Conservation (phyloP, 2,113 vertebrate genomes). For the Rhodinocichla rosea region DNA sequence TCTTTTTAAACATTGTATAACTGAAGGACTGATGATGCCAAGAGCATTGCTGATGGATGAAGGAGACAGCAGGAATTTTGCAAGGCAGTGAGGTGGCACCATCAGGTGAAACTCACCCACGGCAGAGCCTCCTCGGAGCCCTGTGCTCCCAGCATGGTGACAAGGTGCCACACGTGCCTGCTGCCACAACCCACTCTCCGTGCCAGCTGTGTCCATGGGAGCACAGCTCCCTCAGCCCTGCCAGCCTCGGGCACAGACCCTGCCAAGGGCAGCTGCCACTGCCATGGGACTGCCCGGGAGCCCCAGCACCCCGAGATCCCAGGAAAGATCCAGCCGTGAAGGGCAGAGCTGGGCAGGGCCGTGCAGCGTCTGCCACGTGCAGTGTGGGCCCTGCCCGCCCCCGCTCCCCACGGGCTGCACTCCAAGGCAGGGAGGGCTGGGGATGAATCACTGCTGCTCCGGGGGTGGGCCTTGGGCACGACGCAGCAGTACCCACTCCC, state of each 20-base stretch:
- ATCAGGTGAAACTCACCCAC: constrained; percentile 30
- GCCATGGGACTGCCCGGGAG: not conserved
- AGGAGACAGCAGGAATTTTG: not conserved
- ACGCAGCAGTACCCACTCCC: not conserved
- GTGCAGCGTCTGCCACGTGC: not conserved
- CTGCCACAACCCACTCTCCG: not conserved
- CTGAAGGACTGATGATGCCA: not conserved
- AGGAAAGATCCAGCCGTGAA: rapidly evolving
- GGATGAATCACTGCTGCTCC: not conserved
- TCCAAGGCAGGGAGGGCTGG: not conserved
- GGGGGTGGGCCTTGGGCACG: not conserved
- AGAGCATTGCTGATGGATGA: constrained; percentile 16
- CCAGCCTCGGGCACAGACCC: not conserved
- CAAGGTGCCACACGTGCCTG: not conserved
- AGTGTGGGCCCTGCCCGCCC: not conserved
- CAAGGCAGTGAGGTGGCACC: not conserved
- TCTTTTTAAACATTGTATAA: not conserved
- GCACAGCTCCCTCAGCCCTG: not conserved
- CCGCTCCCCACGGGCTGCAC: not conserved
- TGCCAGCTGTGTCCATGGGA: not conserved
- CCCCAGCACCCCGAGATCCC: not conserved
- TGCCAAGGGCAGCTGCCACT: rapidly evolving
- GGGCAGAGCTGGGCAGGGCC: not conserved
- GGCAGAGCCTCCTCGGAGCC: not conserved
- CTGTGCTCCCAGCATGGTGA: not conserved